Evolutionary conservation across 2,113 vertebrate species (phyloP), one percentile per base, ranked within the genome.

Genomic region (Dendrocopos noguchii): DNA sequence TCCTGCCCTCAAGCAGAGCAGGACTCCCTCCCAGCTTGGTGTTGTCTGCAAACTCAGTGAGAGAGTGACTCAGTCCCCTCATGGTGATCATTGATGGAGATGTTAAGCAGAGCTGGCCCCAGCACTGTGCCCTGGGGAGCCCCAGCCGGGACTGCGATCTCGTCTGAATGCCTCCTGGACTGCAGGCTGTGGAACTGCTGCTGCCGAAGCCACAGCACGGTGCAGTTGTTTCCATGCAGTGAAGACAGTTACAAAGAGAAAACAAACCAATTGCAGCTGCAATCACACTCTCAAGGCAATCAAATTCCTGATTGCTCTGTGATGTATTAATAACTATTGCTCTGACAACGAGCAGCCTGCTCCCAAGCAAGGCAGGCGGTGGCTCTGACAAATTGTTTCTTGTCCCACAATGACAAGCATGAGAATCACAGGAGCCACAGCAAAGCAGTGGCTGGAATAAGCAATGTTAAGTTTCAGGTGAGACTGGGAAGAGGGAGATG

Each of bases 351-450:
- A 96, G 77, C 50, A 95, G 81, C 91, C 80, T 95, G 75, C 95
- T 96, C 96, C 95, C 95, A 93, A 97, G 85, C 60, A 84, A 72
- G 33, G 46, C 80, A 91, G 63, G 75, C 70, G 90, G 95, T 94
- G 68, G 73, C 88, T 95, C 93, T 95, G 94, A 93, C 84, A 94
- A 94, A 93, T 96, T 86, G 66, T 71, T 95, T 94, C 93, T 84
- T 76, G 57, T 96, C 87, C 25, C 84, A 61, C 83, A 96, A 94
- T 93, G 94, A 94, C 57, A 97, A 92, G 90, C 85, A 34, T 52
- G 75, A 93, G 67, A 96, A 92, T 79, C 95, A 33, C 68, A 89
- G 74, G 72, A 88, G 17, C 31, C 64, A 19, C 81, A 88, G 55
- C 92, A 92, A 47, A 92, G 21, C 53, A 91, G 70, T 67, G 82